Evolutionary conservation across 2,888 invertebrate genomes (phyloP), one percentile per base, ranked within the genome.

Genomic region (Mantis religiosa): DNA sequence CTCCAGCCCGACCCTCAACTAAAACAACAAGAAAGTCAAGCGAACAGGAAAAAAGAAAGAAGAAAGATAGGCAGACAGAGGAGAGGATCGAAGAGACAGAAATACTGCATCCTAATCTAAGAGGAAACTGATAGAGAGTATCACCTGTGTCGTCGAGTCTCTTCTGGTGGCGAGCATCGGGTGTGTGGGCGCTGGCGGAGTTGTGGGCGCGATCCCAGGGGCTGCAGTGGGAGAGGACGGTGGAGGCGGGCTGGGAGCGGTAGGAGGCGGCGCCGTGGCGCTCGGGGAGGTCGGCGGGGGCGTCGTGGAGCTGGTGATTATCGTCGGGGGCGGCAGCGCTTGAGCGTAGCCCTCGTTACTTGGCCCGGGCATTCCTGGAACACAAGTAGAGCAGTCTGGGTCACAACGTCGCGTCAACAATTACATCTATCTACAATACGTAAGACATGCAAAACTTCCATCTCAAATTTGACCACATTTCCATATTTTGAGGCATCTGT

Each of bases 111-210:
- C 54, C 25, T 71, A 71, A 20, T 25, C 54, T 71, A 71, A 41
- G 41, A 41, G 41, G 6, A 41, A 71, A 71, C 14, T 71, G 54
- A 6, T 3, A 25, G 15, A 25, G 41, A 41, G 14, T 71, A 71
- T 71, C 54, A 97, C 97, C 93, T 98, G 97, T 0, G 97, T 97
- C 3, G 97, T 97, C 0, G 97, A 97, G 92, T 98, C 97, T 89
- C 97, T 94, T 41, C 97, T 94, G 0, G 95, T 94, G 3, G 94
- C 91, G 25, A 94, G 91, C 71, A 94, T 91, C 8, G 95, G 95
- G 34, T 90, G 90, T 28, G 89, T 41, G 54, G 89, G n/a, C 88
- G 90, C 9, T 47, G 89, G 87, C 71, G 90, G 87, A 3, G 90
- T 83, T 1, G 89, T 85, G n/a, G 89, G 71, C 28, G 90, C 83